These are phyloP conservation scores for Pteruthius melanotis DNA, from an alignment of 2,113 vertebrate genomes.

Conservation along the genomic window DNA sequence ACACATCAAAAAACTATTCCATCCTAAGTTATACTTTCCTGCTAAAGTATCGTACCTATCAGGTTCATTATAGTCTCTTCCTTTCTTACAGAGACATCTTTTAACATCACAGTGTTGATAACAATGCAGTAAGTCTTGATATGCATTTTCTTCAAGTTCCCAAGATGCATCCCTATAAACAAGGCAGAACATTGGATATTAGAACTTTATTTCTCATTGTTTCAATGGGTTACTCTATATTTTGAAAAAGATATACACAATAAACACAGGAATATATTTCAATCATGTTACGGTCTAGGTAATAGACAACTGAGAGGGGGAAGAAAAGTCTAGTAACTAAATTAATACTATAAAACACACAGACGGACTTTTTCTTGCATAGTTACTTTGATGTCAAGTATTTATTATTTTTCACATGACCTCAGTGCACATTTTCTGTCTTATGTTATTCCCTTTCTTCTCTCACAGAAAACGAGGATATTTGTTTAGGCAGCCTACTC, in stretches of 20 bases:
- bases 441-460: neutral
- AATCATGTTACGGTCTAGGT: neutral
- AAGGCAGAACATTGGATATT: neutral
- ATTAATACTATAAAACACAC: neutral
- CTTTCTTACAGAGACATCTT: constrained; percentile 80
- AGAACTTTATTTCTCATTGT: neutral
- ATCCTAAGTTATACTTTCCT: neutral
- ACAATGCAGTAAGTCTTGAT: constrained; percentile 86
- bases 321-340: neutral
- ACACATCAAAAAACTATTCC: neutral
- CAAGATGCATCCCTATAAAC: constrained; percentile 92
- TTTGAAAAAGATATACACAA: neutral
- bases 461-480: neutral
- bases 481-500: neutral
- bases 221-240: neutral
- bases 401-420: neutral
- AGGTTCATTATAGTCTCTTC: constrained; percentile 80
- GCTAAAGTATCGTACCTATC: constrained; percentile 75
- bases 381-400: neutral
- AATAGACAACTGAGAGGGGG: neutral
- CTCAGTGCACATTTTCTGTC: neutral
- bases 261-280: neutral
- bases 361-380: neutral
- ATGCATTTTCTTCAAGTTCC: constrained; percentile 96
- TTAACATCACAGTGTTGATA: constrained; percentile 84